Evolutionary conservation across 2,888 invertebrate genomes (phyloP), one percentile per base, ranked within the genome.

Genomic region (Crossocerus cetratus): DNA sequence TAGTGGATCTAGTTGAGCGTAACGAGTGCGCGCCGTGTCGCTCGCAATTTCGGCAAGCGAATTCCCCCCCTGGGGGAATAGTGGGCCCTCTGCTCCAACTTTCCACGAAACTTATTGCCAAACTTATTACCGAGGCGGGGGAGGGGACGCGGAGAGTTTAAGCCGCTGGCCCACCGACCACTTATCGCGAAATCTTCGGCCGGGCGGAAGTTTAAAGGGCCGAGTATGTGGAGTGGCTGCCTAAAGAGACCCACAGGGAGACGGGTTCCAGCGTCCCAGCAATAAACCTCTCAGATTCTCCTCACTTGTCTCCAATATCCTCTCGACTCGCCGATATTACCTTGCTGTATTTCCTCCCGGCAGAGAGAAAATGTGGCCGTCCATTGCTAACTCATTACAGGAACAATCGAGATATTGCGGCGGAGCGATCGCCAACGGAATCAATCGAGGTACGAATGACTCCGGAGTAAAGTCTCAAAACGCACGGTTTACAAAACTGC

Each of bases 151-250:
- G n/a, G n/a, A 72, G 84, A 85, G 85, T 86, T 86, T 83, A 86
- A 84, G 77, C 83, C 78, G 72, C 79, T 14, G 8, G 45, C 49
- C 3, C 69, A 64, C 74, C 60, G 74, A 70, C 85, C 84, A 86
- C 84, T 86, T 86, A 86, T 84, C 85, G 81, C 74, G 69, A 76
- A 84, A 84, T 86, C 84, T 85, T 84, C 80, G 83, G 80, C 80
- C 80, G 76, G 74, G 72, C 80, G 77, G 78, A 84, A 85, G 81
- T 85, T 85, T 84, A 83, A 85, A 85, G 83, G 74, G 83, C 59
- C 77, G 65, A 78, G 69, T 60, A 72, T 73, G 70, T 66, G 63
- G 67, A 23, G 60, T 59, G 64, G n/a, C 45, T 43, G 68, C 54
- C 14, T 2, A 32, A 61, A 62, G 42, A 22, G 23, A 56, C 49